Percentiles rank a stretch among this genome's conserved stretches.
phyloP scores from a whole-genome alignment of 37 sponge, comb jelly and placozoan genomes.

The Oscarella lobularis region DNA sequence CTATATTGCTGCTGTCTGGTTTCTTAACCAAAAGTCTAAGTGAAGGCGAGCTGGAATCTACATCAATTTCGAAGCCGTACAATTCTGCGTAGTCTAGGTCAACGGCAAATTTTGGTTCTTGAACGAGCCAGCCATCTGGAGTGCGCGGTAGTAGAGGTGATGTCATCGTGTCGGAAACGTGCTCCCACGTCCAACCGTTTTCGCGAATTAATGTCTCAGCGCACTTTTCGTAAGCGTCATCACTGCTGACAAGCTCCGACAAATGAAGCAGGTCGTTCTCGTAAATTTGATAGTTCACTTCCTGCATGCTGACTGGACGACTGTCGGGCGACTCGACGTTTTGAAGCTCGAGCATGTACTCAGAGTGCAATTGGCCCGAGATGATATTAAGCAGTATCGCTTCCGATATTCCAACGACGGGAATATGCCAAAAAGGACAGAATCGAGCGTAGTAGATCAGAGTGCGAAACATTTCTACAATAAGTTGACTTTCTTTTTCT shows the following conservation, averaged over 20 bases:
- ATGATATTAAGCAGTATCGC: slow-evolving; percentile 30
- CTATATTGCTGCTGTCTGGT: slow-evolving; percentile 15
- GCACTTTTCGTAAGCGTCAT: slow-evolving; percentile 17
- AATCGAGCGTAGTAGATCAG: slow-evolving; percentile 15
- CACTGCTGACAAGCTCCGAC: slow-evolving; percentile 11
- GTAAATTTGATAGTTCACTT: slow-evolving; percentile 52
- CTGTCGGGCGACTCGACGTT: background rate
- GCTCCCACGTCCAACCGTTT: slow-evolving; percentile 33
- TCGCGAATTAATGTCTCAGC: slow-evolving; percentile 14
- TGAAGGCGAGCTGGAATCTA: slow-evolving; percentile 18
- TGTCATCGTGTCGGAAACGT: slow-evolving; percentile 23
- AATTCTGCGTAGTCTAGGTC: slow-evolving; percentile 20
- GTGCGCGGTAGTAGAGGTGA: slow-evolving; percentile 17
- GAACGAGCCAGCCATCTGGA: slow-evolving; percentile 48
- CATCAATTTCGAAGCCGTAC: slow-evolving; percentile 25
- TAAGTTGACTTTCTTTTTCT: slow-evolving; percentile 9
- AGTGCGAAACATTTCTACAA: slow-evolving; percentile 2
- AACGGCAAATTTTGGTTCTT: slow-evolving; percentile 12
- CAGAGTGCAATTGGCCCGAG: slow-evolving; percentile 12
- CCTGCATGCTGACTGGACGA: slow-evolving; percentile 10
- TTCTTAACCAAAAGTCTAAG: slow-evolving; percentile 15
- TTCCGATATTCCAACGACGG: slow-evolving; percentile 37
- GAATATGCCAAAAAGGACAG: slow-evolving; percentile 52
- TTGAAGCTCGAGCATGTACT: slow-evolving; percentile 22
- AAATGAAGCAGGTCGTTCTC: slow-evolving; percentile 38